Evolutionary conservation across 2,888 invertebrate species (phyloP), one percentile per base, ranked within the genome.

Genomic region (Eumerus sabulonum): DNA sequence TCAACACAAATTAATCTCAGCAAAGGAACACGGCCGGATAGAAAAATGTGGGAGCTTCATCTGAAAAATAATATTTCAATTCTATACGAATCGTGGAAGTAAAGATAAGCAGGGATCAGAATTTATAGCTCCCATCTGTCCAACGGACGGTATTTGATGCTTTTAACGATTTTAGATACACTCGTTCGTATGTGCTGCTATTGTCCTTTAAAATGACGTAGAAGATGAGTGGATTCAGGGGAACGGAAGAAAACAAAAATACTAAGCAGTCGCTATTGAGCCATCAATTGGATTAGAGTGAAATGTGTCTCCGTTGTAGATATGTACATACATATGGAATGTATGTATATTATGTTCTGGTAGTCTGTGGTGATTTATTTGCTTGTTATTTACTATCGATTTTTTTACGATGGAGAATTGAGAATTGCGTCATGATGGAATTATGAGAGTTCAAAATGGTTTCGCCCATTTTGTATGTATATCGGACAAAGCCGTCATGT

Each of bases 1-100:
- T 19, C 38, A 14, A 12, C 42, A 53, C 45, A 60, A 70, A 70
- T 60, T 60, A 54, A 60, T 60, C 60, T 51, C 53, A 27, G 27
- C 35, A 57, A 67, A 51, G 59, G 7, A 4, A 42, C 36, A 4
- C 19, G 27, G 3, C 27, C 36, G 50, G n/a, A n/a, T 44, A 27
- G 14, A 44, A 36, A 27, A 27, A 27, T 7, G 27, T 27, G 27
- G 27, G 27, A 27, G 27, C 27, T 27, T 27, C 27, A 27, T 27
- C 27, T 4, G 27, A 14, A 16, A 53, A 60, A 53, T n/a, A n/a
- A 60, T 36, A 59, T 60, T 68, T 42, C 47, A 48, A 56, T 66
- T 36, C 48, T 54, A 27, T 56, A 47, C 18, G 3, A 42, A 42
- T 47, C 13, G 57, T 38, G 45, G n/a, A 47, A 35, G 16, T 1